Base-by-base conservation (phyloP, 1,140 invertebrate genomes). In the Penaeus chinensis region DNA sequence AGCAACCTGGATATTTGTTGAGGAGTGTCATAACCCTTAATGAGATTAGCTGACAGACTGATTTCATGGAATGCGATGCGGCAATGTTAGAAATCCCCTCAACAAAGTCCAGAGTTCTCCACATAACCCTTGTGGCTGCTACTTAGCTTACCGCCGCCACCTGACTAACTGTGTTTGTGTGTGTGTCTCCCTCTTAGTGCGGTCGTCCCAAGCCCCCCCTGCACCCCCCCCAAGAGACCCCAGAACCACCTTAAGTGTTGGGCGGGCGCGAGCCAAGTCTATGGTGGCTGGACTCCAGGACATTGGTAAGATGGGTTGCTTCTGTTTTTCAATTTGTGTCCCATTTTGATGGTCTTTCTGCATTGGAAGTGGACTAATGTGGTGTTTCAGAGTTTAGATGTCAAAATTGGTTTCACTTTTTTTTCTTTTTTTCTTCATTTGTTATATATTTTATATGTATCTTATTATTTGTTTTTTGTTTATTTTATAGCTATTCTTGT, bases 201-300 rank as follows among this genome's bases (percentile, higher is more conserved):
- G 86, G 83, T 85, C 82, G 63, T 85, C 47, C 94, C 95, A 88
- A 94, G 95, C 77, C 84, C 91, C 95, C 94, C 66, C 93, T 90
- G 96, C 96, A 10, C 97, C 97, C 0, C 94, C 97, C 96, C 2
- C 93, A 96, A 82, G 98, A 84, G 97, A 99, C 93, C 98, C 98
- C 13, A 96, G 96, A 92, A 99, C 98, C 7, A 98, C 97, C 18
- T 93, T 99, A 16, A 98, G 97, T 91, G 97, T 98, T 82, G 97
- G 97, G 24, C 94, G 97, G 69, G 96, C 97, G 22, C 92, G 96
- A 89, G 97, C 97, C 65, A 95, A 96, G 92, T 97, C 96, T 60
- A 96, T 98, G 96, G 96, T 98, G 24, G 96, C 96, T 22, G 96
- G 96, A 69, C 93, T 97, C 42, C 89, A 89, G 16, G 89, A 89